Percentiles rank a stretch among this genome's conserved stretches.
These are phyloP conservation scores for Shinisaurus crocodilurus DNA, from an alignment of 2,113 vertebrate species.

Conservation along the genomic window DNA sequence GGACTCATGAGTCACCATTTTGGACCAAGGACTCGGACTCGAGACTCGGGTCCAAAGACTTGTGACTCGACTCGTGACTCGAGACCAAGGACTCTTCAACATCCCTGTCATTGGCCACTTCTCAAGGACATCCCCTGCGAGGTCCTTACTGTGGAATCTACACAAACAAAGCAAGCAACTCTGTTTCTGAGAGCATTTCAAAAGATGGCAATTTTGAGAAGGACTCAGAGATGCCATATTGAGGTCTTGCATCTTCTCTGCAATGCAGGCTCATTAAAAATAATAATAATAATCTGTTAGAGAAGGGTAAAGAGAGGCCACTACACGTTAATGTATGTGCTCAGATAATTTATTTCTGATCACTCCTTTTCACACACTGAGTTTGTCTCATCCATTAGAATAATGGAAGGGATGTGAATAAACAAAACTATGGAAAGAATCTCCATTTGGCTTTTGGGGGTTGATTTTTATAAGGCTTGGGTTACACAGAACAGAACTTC, in stretches of 20 bases:
- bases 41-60: too few relatives aligned
- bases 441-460: constrained; percentile 11
- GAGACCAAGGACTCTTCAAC: neutral
- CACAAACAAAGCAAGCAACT: neutral
- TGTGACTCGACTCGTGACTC: too few relatives aligned
- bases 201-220: neutral
- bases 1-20: too few relatives aligned
- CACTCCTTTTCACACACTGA: accelerated
- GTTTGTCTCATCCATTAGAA: neutral
- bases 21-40: too few relatives aligned
- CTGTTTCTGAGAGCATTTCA: neutral
- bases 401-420: neutral
- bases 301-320: neutral
- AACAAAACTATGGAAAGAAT: neutral
- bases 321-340: neutral
- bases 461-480: neutral
- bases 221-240: too few relatives aligned
- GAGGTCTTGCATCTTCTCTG: neutral
- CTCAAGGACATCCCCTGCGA: neutral
- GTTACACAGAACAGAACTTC: constrained; percentile 17
- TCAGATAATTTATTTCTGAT: neutral
- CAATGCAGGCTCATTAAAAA: neutral
- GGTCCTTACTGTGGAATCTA: neutral
- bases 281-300: neutral
- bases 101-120: neutral